phyloP scores from a whole-genome alignment of 2,888 invertebrate genomes.

The Oxyscelio sp. region DNA sequence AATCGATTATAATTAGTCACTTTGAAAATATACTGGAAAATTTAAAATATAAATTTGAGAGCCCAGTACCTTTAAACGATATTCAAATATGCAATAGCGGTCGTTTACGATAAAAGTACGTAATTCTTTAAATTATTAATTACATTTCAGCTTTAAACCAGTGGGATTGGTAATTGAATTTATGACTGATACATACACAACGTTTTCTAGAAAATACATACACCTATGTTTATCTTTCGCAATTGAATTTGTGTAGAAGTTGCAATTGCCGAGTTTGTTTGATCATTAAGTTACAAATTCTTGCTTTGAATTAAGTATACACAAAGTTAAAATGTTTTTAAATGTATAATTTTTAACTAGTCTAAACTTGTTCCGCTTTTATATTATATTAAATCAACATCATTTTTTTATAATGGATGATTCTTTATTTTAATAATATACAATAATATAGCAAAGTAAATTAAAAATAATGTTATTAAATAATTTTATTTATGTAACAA shows the following conservation, averaged over 20 bases:
- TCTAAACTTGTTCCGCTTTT: too few relatives aligned
- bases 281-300: constrained; percentile 4
- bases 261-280: constrained; percentile 20
- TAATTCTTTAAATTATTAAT: background rate
- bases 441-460: too few relatives aligned
- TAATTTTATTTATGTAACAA: too few relatives aligned
- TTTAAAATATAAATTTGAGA: too few relatives aligned
- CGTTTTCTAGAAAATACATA: constrained; percentile 3
- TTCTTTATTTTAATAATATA: too few relatives aligned
- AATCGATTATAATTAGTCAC: too few relatives aligned
- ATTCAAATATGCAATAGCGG: too few relatives aligned
- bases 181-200: constrained; percentile 22
- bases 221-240: constrained; percentile 31
- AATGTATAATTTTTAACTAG: background rate
- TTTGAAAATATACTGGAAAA: too few relatives aligned
- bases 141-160: constrained; percentile 4
- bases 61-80: too few relatives aligned
- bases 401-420: too few relatives aligned
- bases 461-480: too few relatives aligned
- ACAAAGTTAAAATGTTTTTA: background rate
- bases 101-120: background rate
- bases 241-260: constrained; percentile 31
- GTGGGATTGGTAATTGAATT: constrained; percentile 38
- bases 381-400: too few relatives aligned
- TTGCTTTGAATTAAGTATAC: background rate